Evolutionary conservation across 2,888 invertebrate species (phyloP).

Genomic region (Ophion ventricosus): DNA sequence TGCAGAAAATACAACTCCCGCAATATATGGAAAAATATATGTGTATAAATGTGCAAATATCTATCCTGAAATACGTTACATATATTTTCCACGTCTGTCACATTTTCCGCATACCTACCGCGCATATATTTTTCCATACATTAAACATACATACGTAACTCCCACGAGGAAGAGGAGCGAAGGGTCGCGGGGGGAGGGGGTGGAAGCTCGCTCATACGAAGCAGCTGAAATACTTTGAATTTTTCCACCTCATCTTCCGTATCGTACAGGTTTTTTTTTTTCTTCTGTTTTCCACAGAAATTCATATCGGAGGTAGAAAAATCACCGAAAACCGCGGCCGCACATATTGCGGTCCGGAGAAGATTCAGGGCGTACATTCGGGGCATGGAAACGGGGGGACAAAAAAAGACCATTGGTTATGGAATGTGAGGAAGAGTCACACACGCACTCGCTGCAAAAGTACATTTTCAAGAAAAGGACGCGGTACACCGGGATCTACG

Average conservation of each 20-base stretch:
- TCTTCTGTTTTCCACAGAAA: background rate
- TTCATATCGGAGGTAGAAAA: background rate
- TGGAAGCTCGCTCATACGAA: background rate
- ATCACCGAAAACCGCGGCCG: background rate
- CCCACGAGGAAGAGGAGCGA: background rate
- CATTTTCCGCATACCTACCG: background rate
- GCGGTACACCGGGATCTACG: background rate
- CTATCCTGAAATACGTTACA: background rate
- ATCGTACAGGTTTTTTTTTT: background rate
- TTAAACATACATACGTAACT: background rate
- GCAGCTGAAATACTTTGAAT: background rate
- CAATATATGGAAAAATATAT: background rate
- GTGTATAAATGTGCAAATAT: background rate
- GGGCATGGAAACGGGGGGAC: background rate
- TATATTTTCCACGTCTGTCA: background rate
- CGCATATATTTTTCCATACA: background rate
- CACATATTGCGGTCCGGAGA: background rate
- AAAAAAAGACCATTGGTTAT: background rate
- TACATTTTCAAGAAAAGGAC: background rate
- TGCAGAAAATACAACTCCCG: background rate
- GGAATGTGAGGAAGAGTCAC: background rate
- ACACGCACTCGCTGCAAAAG: background rate
- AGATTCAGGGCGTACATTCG: background rate
- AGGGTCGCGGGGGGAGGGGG: background rate
- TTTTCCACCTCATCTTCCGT: conserved; percentile 1